A percentile compares a stretch with the other conserved stretches of the same genome.
phyloP scores from a whole-genome alignment of 2,797 vertebrate genomes.

The Scyliorhinus canicula region DNA sequence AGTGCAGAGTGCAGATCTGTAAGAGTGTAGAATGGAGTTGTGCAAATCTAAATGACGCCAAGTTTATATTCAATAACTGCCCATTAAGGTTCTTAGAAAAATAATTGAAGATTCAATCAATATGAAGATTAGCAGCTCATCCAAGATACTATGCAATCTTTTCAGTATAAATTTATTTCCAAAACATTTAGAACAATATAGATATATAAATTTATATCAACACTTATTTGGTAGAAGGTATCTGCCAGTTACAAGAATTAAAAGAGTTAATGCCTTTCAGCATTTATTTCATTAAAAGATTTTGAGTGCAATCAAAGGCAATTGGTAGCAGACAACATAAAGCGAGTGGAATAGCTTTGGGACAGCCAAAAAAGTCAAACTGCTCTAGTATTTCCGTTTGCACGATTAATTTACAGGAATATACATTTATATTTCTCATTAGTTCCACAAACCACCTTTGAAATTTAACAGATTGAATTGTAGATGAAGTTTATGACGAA shows the following conservation, averaged over 20 bases:
- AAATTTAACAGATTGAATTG: neutral
- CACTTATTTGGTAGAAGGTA: too few relatives aligned
- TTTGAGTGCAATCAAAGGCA: neutral
- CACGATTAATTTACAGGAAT: neutral
- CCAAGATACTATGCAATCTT: neutral
- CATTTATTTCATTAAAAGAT: neutral
- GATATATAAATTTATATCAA: neutral
- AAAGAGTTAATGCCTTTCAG: neutral
- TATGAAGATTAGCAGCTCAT: neutral
- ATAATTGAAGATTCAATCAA: neutral
- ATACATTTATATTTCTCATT: neutral
- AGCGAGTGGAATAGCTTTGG: neutral
- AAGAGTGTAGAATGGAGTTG: neutral
- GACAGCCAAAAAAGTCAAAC: neutral
- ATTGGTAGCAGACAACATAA: neutral
- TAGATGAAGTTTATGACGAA: neutral
- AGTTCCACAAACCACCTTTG: neutral
- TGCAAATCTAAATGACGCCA: conserved; percentile 21
- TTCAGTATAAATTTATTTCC: neutral
- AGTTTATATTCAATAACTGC: neutral
- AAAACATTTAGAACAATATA: neutral
- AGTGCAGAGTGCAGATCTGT: neutral
- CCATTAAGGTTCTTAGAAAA: neutral
- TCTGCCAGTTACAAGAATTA: neutral
- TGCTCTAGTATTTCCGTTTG: neutral